These are phyloP conservation scores for Sebastes vulpes DNA, from an alignment of 2,797 vertebrate species.

Conservation along the genomic window DNA sequence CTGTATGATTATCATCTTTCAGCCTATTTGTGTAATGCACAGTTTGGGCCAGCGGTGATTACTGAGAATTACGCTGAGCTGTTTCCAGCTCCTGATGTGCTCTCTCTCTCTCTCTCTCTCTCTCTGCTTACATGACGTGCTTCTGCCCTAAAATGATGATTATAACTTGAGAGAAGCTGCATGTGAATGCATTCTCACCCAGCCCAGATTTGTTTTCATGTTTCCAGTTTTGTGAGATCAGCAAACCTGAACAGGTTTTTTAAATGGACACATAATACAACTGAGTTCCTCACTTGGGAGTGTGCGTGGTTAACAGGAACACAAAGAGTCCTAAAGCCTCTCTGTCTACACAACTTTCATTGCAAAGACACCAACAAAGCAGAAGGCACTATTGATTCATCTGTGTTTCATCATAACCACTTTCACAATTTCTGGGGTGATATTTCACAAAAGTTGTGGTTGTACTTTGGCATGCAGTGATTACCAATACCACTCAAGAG, in stretches of 20 bases:
- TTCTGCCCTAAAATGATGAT: slow-evolving; percentile 25
- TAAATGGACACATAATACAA: slow-evolving; percentile 18
- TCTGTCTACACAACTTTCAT: slow-evolving; percentile 28
- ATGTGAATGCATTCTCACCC: slow-evolving; percentile 12
- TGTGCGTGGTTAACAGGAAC: slow-evolving; percentile 24
- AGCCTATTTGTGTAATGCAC: slow-evolving; percentile 55
- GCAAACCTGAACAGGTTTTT: slow-evolving; percentile 68
- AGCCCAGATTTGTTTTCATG: slow-evolving; percentile 47
- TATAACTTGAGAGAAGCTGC: slow-evolving; percentile 25
- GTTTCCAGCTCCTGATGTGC: slow-evolving; percentile 51
- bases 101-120: slow-evolving; percentile 1
- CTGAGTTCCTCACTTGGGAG: slow-evolving; percentile 65
- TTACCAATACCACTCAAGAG: not conserved
- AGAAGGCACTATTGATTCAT: not conserved
- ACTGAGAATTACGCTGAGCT: slow-evolving; percentile 67
- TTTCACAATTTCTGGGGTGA: slow-evolving; percentile 26
- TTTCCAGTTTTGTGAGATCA: slow-evolving; percentile 40
- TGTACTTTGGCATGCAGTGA: not conserved
- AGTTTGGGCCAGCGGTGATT: slow-evolving; percentile 64
- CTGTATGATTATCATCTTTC: slow-evolving; percentile 33
- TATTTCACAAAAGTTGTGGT: slow-evolving; percentile 6
- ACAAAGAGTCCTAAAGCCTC: slow-evolving; percentile 23
- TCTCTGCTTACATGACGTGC: slow-evolving; percentile 37
- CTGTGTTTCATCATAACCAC: slow-evolving; percentile 3
- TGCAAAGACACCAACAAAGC: slow-evolving; percentile 6